phyloP scores from a whole-genome alignment of 2,797 vertebrate genomes.

The Melanotaenia parkinsoni region DNA sequence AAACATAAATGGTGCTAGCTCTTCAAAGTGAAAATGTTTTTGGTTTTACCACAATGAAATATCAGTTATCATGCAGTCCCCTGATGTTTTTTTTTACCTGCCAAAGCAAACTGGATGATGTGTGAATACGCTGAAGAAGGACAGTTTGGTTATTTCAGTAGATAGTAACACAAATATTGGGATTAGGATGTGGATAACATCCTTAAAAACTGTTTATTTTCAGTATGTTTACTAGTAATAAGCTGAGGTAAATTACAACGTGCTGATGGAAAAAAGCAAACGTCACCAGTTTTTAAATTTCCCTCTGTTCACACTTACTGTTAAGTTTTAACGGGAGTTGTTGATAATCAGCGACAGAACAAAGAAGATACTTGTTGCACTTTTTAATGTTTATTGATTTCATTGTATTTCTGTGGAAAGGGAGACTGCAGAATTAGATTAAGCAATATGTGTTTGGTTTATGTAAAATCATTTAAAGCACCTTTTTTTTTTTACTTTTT shows the following conservation, averaged over 20 bases:
- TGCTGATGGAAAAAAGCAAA: constrained; percentile 25
- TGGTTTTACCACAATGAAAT: not conserved
- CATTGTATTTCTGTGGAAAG: constrained; percentile 10
- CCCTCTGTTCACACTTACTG: not conserved
- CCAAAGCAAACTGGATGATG: constrained; percentile 10
- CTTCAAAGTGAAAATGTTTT: constrained; percentile 17
- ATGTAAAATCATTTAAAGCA: constrained; percentile 17
- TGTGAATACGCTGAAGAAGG: not conserved
- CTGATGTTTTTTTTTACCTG: constrained; percentile 13
- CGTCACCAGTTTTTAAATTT: not conserved
- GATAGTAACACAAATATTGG: constrained; percentile 17
- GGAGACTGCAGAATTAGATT: constrained; percentile 16
- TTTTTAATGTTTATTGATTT: constrained; percentile 24
- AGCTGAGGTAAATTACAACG: constrained; percentile 19
- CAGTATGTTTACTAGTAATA: constrained; percentile 37
- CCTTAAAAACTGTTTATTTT: constrained; percentile 4
- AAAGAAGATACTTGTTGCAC: constrained; percentile 30
- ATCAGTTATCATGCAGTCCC: not conserved
- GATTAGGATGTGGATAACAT: not conserved
- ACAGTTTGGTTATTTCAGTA: constrained; percentile 17
- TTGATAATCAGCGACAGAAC: not conserved
- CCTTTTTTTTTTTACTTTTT: constrained; percentile 21
- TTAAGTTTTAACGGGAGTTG: not conserved
- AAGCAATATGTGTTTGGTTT: constrained; percentile 18
- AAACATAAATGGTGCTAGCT: constrained; percentile 67